Evolutionary conservation across 2,888 invertebrate species (phyloP).

Genomic region (Xestia c-nigrum): DNA sequence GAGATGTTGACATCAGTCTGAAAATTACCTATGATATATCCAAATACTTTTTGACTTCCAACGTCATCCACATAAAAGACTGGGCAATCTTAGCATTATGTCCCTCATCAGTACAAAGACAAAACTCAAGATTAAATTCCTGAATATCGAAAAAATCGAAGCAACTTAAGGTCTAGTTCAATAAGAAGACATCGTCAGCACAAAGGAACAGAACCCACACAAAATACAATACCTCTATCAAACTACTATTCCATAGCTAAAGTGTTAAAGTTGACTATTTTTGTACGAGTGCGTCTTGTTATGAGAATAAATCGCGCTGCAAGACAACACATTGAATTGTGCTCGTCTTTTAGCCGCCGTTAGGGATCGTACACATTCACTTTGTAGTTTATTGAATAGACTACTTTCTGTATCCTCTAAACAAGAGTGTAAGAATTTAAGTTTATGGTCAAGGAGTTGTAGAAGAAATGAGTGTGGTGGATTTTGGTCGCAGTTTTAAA

Average conservation of each 20-base stretch:
- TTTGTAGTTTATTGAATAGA: conserved; percentile 23
- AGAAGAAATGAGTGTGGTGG: not conserved
- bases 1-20: too few relatives aligned
- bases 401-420: conserved; percentile 11
- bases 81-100: too few relatives aligned
- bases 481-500: not conserved
- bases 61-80: not conserved
- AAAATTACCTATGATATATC: too few relatives aligned
- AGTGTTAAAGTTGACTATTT: conserved; percentile 66
- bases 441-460: conserved; percentile 23
- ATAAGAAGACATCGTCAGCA: not conserved
- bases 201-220: conserved; percentile 16
- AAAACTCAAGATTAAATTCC: not conserved
- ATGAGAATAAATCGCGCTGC: conserved; percentile 80
- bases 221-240: conserved; percentile 7
- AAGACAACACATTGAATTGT: conserved; percentile 76
- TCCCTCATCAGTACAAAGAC: not conserved
- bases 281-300: conserved; percentile 73
- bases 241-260: conserved; percentile 16
- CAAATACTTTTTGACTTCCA: too few relatives aligned
- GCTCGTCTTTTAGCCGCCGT: conserved; percentile 64
- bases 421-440: conserved; percentile 17
- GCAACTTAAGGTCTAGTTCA: not conserved
- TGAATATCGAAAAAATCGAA: not conserved
- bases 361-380: conserved; percentile 52